Evolutionary conservation across 1,140 invertebrate genomes (phyloP).

Genomic region (Ectropis grisescens): DNA sequence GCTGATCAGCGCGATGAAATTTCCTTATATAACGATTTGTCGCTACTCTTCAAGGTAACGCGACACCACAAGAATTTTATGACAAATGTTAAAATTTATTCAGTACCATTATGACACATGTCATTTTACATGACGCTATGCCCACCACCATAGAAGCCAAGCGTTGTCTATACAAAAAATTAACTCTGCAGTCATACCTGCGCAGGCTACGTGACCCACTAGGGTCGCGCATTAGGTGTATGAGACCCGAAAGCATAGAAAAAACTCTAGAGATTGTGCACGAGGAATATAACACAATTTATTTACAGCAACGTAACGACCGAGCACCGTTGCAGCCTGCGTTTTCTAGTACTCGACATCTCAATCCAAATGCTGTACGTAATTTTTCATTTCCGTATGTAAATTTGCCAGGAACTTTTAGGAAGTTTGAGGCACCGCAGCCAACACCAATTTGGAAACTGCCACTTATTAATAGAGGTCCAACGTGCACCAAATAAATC

Average conservation of each 20-base stretch:
- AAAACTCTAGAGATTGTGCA: neutral
- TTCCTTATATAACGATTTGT: neutral
- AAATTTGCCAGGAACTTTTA: neutral
- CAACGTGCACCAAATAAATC: neutral
- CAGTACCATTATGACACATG: neutral
- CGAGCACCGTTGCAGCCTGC: neutral
- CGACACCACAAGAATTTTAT: neutral
- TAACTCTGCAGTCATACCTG: neutral
- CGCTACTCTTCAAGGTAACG: neutral
- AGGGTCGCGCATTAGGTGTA: neutral
- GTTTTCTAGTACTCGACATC: no score
- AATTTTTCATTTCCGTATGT: neutral
- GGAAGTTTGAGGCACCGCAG: neutral
- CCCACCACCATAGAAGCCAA: neutral
- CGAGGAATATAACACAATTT: neutral
- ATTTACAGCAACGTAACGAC: neutral
- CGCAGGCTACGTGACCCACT: neutral
- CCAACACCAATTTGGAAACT: neutral
- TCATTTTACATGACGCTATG: neutral
- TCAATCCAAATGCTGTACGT: neutral
- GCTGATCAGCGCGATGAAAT: neutral
- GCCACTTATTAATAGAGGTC: neutral
- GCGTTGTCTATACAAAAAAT: neutral
- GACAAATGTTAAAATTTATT: constrained; percentile 1
- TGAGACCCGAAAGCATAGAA: neutral